phyloP scores from a whole-genome alignment of 2,113 vertebrate species.

The Manacus vitellinus region DNA sequence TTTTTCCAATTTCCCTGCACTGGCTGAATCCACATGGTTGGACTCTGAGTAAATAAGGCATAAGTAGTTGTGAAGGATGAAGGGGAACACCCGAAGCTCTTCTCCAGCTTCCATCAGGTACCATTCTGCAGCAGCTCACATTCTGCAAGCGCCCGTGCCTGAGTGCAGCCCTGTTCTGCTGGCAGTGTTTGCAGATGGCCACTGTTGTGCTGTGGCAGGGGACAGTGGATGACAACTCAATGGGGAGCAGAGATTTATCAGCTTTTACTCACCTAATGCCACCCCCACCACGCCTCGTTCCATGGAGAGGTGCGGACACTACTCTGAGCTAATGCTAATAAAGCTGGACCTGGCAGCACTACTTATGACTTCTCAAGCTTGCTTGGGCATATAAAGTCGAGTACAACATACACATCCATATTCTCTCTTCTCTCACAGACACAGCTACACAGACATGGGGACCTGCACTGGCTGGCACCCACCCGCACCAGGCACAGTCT shows the following conservation, averaged over 20 bases:
- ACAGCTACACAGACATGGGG: background rate
- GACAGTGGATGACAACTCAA: background rate
- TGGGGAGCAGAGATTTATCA: background rate
- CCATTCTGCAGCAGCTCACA: background rate
- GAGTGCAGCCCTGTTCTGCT: background rate
- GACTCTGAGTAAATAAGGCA: background rate
- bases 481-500: background rate
- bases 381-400: background rate
- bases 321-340: rapidly evolving
- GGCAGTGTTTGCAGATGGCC: background rate
- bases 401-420: background rate
- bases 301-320: background rate
- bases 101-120: background rate
- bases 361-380: background rate
- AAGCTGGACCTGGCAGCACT: background rate
- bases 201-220: rapidly evolving
- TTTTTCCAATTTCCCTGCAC: background rate
- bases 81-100: background rate
- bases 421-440: background rate
- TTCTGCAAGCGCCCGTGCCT: rapidly evolving
- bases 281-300: background rate
- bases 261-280: background rate
- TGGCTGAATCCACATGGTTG: background rate
- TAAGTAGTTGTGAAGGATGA: background rate
- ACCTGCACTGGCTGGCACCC: background rate